Evolutionary conservation across 2,113 vertebrate genomes (phyloP).

Genomic region (Bettongia penicillata): DNA sequence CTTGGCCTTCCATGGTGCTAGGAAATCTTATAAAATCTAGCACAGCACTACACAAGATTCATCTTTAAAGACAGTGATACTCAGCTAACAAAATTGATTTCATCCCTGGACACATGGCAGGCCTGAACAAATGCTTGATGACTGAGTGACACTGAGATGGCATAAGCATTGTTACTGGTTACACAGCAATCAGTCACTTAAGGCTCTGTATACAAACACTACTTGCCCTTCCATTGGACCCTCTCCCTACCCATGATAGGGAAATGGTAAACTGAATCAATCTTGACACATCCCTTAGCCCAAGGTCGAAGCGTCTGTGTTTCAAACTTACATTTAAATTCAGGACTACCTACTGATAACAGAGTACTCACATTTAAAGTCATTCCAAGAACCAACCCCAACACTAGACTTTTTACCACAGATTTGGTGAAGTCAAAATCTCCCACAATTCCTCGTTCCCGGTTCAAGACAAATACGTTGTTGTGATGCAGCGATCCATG

Average conservation of each 20-base stretch:
- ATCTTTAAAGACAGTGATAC: not conserved
- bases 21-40: not conserved
- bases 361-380: not conserved
- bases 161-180: no score
- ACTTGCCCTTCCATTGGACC: no score
- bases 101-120: not conserved
- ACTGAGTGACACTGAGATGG: not conserved
- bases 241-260: not conserved
- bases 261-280: not conserved
- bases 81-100: not conserved
- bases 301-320: not conserved
- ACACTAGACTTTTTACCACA: constrained; percentile 78
- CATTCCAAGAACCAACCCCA: not conserved
- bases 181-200: no score
- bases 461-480: constrained; percentile 89
- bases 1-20: not conserved
- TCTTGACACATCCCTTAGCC: not conserved
- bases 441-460: constrained; percentile 87
- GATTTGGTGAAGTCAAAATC: constrained; percentile 90
- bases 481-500: constrained; percentile 88
- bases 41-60: not conserved
- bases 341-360: not conserved
- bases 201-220: no score
- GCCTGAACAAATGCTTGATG: not conserved
- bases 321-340: not conserved